Evolutionary conservation across 2,888 invertebrate species (phyloP), one percentile per base, ranked within the genome.

Genomic region (Lasioglossum zephyrum): DNA sequence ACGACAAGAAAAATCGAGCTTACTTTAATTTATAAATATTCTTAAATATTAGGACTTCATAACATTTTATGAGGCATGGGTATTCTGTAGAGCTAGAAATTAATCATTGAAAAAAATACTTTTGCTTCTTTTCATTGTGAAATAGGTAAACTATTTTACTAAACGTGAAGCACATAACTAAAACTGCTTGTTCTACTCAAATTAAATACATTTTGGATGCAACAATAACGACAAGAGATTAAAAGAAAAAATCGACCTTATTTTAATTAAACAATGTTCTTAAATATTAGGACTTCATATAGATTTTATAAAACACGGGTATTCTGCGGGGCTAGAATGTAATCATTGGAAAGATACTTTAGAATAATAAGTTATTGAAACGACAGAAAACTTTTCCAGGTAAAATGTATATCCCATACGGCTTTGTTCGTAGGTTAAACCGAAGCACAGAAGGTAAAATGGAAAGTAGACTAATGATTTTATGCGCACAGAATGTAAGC

Each of bases 381-480:
- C 36, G 22, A 8, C 36, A 8, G 2, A 22, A 31, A 26, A 69
- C 18, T 39, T 31, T 39, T 22, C 66, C 22, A 4, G 0, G 39
- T 39, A 22, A 69, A 39, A 39, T 22, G 22, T 69, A 69, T 4
- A 69, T 22, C 39, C 22, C 39, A 39, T 39, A 39, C 4, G 22
- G 22, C 36, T 18, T 36, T 36, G 36, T 39, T 69, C 69, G 69
- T 22, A 39, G 69, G 36, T 36, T 66, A 8, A 36, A 18, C 36
- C 31, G 18, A 66, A 36, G 9, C 66, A 66, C 66, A 66, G 36
- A 18, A 44, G 66, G 26, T 13, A 22, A 77, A 79, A 31, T 63
- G 53, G 63, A 63, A 16, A 66, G 41, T 57, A 73, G 31, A 57
- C 66, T 75, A 80, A 86, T 72, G 86, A 86, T 78, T 83, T 80